These are phyloP conservation scores for Barypeithes pellucidus DNA, from an alignment of 2,888 invertebrate genomes.

Conservation along the genomic window DNA sequence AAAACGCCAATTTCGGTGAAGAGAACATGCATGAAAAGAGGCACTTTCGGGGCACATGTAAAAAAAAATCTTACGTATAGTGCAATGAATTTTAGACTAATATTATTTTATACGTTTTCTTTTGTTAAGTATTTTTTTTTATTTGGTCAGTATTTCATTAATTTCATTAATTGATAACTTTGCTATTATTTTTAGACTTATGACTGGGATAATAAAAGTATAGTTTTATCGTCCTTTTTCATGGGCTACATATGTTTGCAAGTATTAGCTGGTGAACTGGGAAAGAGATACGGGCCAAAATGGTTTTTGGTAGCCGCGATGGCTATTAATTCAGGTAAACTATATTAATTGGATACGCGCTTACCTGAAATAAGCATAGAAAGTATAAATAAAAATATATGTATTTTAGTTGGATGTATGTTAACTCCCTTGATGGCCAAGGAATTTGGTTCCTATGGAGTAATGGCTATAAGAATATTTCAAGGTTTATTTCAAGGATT, in stretches of 20 bases:
- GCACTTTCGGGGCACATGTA: too few relatives aligned
- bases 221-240: constrained; percentile 83
- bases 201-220: constrained; percentile 73
- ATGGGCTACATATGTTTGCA: constrained; percentile 86
- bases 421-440: constrained; percentile 79
- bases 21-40: too few relatives aligned
- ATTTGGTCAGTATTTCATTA: too few relatives aligned
- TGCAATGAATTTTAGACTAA: too few relatives aligned
- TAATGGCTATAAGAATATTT: constrained; percentile 78
- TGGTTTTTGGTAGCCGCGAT: constrained; percentile 73
- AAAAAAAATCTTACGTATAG: too few relatives aligned
- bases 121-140: too few relatives aligned
- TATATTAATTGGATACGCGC: too few relatives aligned
- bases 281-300: constrained; percentile 84
- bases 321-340: constrained; percentile 44
- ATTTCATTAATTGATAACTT: too few relatives aligned
- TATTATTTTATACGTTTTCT: too few relatives aligned
- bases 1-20: too few relatives aligned
- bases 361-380: neutral
- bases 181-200: constrained; percentile 68
- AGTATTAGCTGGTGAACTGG: constrained; percentile 81
- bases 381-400: neutral
- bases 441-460: constrained; percentile 76
- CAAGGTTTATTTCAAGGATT: constrained; percentile 85
- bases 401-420: constrained; percentile 71